Evolutionary conservation across 2,113 vertebrate genomes (phyloP).

Genomic region (Pygoscelis antarcticus): DNA sequence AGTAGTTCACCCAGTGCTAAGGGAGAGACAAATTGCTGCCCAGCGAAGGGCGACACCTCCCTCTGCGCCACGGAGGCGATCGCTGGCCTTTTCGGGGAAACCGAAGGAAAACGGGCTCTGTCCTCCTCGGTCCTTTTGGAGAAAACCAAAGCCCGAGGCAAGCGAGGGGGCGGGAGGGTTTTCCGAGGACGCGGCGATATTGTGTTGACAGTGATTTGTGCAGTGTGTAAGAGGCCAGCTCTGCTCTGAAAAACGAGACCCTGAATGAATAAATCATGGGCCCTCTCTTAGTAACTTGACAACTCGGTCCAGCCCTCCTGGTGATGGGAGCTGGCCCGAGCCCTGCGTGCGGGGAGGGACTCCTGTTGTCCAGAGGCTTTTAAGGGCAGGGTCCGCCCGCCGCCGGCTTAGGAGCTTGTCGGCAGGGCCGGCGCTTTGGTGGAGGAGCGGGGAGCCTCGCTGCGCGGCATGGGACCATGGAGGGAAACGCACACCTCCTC

Average conservation of each 20-base stretch:
- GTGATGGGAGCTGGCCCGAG: constrained; percentile 79
- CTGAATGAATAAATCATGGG: constrained; percentile 89
- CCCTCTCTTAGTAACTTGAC: constrained; percentile 45
- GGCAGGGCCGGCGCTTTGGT: neutral
- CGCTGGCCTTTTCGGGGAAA: neutral
- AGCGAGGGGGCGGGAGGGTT: neutral
- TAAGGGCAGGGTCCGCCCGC: neutral
- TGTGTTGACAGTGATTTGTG: constrained; percentile 30
- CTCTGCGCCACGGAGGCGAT: neutral
- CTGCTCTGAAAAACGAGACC: constrained; percentile 82
- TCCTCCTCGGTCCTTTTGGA: neutral
- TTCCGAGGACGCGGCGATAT: neutral
- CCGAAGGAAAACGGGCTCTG: neutral
- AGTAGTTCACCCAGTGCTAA: neutral
- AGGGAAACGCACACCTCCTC: constrained; percentile 77
- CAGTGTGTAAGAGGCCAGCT: neutral
- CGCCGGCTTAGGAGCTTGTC: neutral
- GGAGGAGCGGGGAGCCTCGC: neutral
- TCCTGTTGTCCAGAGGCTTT: constrained; percentile 42
- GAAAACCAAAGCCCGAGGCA: neutral
- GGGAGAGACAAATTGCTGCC: neutral
- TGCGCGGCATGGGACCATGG: constrained; percentile 69
- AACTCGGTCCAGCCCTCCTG: constrained; percentile 44
- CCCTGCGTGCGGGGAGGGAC: constrained; percentile 63
- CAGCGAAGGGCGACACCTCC: neutral